These are phyloP conservation scores for Acanthis flammea DNA, from an alignment of 2,797 vertebrate genomes.

Conservation along the genomic window DNA sequence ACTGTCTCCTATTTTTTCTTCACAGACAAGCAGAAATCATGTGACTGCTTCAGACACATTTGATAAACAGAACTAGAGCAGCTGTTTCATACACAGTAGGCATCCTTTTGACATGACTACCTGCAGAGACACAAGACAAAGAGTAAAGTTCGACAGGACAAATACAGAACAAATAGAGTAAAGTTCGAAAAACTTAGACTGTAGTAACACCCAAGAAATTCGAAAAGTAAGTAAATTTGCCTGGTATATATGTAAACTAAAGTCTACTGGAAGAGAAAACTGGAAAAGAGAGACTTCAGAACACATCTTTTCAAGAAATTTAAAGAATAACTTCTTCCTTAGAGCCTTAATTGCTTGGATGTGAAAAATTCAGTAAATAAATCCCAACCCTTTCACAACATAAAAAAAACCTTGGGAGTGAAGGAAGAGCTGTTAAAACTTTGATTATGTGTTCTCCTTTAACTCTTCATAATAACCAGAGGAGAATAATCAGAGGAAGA, in stretches of 20 bases:
- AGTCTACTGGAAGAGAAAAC: neutral
- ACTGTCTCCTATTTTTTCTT: neutral
- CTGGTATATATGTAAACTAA: neutral
- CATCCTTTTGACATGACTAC: neutral
- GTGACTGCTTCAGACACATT: neutral
- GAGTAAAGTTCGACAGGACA: too few relatives aligned
- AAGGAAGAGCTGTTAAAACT: neutral
- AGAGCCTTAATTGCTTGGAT: neutral
- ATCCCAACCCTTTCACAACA: neutral
- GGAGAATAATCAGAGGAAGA: neutral
- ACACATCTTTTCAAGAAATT: neutral
- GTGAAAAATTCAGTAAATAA: neutral
- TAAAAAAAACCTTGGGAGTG: accelerated
- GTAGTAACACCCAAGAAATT: neutral
- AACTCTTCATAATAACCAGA: neutral
- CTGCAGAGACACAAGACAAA: neutral
- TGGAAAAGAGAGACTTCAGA: neutral
- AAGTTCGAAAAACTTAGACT: neutral
- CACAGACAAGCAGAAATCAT: neutral
- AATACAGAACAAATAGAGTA: too few relatives aligned
- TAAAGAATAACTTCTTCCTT: neutral
- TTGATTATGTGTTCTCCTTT: neutral
- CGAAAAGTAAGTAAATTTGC: neutral
- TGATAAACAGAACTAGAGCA: neutral
- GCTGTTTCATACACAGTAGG: neutral